These are phyloP conservation scores for Argyresthia albistria DNA, from an alignment of 2,888 invertebrate species.

Conservation along the genomic window DNA sequence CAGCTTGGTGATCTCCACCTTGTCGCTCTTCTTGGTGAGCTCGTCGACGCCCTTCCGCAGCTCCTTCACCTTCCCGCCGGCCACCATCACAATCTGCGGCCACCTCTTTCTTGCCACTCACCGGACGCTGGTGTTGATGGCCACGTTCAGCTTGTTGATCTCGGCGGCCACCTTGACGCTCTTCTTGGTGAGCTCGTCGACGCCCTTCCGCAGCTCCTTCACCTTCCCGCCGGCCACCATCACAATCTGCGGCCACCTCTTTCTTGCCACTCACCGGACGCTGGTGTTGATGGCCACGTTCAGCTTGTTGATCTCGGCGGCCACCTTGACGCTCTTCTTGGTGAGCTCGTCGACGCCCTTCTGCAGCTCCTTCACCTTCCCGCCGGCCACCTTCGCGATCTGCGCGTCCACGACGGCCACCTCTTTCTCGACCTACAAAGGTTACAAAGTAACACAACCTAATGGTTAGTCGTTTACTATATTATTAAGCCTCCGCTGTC, in stretches of 20 bases:
- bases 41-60: constrained; percentile 81
- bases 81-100: constrained; percentile 81
- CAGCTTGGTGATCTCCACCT: constrained; percentile 78
- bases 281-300: constrained; percentile 79
- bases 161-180: constrained; percentile 80
- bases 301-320: constrained; percentile 76
- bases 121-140: constrained; percentile 74
- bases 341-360: constrained; percentile 78
- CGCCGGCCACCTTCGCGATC: constrained; percentile 79
- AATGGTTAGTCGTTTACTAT: too few relatives aligned
- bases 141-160: constrained; percentile 78
- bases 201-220: constrained; percentile 78
- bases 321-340: constrained; percentile 81
- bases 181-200: constrained; percentile 77
- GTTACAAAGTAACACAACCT: too few relatives aligned
- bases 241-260: constrained; percentile 78
- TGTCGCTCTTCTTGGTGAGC: constrained; percentile 77
- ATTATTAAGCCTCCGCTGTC: too few relatives aligned
- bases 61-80: constrained; percentile 77
- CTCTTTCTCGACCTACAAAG: constrained; percentile 71
- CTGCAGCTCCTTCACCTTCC: constrained; percentile 79
- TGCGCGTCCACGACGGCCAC: constrained; percentile 76
- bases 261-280: constrained; percentile 56
- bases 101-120: too few relatives aligned
- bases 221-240: constrained; percentile 79